Evolutionary conservation across 2,888 invertebrate species (phyloP), one percentile per base, ranked within the genome.

Genomic region (Lissonota sp.): DNA sequence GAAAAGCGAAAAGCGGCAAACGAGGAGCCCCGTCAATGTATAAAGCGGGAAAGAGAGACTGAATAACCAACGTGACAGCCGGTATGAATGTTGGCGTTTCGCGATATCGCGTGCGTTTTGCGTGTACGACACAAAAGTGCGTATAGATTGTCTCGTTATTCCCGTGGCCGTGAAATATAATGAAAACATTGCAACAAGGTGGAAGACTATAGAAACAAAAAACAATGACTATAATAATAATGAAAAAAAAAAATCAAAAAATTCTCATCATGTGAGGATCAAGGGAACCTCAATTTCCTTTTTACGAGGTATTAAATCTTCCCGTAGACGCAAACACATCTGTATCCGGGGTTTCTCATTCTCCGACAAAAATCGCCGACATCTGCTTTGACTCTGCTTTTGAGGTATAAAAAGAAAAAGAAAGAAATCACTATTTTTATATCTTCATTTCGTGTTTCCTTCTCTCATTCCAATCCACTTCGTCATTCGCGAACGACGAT

Each of bases 1-100:
- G 79, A 85, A 87, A 85, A 86, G 84, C 86, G 82, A 87, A 80
- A 76, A 84, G 84, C 67, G 85, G 71, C 84, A 83, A 87, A 85
- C 86, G 82, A 84, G 83, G 84, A 83, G 14, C 53, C 51, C 79
- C 82, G 74, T 83, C 83, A 83, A 83, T 81, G 26, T 46, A 12
- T 40, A 26, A 70, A 6, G 10, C 10, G 51, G 53, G 63, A 42
- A 58, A 66, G 58, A 14, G 37, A n/a, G 49, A 5, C 57, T 14
- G 37, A 64, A 66, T 40, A 57, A 66, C 49, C 53, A 57, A 39
- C 6, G 39, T 40, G 55, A 44, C 72, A 73, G 73, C 69, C 69
- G 73, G 58, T 70, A 60, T 42, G 55, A 26, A 40, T 51, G 72
- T 77, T 69, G 42, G 63, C 64, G 62, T 60, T 63, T 0, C 46